Evolutionary conservation across 2,888 invertebrate species (phyloP).

Genomic region (Globia sparganii): DNA sequence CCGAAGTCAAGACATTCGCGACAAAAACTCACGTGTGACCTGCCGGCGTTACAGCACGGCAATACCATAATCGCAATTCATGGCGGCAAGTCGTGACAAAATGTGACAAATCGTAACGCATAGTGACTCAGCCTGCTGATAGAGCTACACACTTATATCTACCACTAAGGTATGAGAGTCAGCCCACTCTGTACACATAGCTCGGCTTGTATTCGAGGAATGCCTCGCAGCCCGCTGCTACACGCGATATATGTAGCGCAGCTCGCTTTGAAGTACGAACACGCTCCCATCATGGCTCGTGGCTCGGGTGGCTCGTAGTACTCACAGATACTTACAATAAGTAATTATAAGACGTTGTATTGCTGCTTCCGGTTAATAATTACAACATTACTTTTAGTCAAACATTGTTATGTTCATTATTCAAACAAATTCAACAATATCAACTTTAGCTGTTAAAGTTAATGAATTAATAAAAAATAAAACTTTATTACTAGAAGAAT

Average conservation of each 20-base stretch:
- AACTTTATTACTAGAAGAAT: too few species aligned
- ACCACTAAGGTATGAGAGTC: not conserved
- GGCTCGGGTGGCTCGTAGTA: not conserved
- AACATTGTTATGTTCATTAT: too few species aligned
- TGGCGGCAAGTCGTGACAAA: not conserved
- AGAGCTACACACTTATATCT: not conserved
- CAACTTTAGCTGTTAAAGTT: too few species aligned
- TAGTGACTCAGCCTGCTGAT: not conserved
- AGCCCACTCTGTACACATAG: not conserved
- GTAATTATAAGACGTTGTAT: not conserved
- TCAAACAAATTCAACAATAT: too few species aligned
- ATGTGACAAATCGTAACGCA: not conserved
- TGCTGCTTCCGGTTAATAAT: not conserved
- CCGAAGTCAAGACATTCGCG: too few species aligned
- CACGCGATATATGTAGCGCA: not conserved
- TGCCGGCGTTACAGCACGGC: too few species aligned
- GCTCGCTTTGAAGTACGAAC: not conserved
- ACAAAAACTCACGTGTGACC: too few species aligned
- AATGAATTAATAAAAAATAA: too few species aligned
- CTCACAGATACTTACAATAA: not conserved
- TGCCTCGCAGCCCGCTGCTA: not conserved
- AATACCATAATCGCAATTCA: too few species aligned
- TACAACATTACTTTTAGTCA: too few species aligned
- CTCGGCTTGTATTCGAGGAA: not conserved
- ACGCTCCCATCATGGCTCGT: not conserved